These are phyloP conservation scores for Menura novaehollandiae DNA, from an alignment of 2,113 vertebrate genomes.

Conservation along the genomic window DNA sequence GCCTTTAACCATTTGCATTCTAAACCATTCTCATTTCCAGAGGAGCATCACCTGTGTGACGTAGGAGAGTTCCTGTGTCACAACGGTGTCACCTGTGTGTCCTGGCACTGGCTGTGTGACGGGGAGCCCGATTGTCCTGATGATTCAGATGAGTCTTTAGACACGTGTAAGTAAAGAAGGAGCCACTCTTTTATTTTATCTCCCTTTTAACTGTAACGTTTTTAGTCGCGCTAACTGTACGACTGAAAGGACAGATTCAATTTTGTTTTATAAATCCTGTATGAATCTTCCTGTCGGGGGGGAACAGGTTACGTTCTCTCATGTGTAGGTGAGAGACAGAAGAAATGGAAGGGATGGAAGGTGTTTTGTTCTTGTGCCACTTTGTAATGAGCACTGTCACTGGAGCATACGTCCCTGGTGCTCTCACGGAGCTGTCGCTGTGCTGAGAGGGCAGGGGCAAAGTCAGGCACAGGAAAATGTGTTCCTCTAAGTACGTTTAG, in stretches of 20 bases:
- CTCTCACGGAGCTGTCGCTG: neutral
- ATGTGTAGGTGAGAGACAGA: neutral
- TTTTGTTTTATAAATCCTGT: neutral
- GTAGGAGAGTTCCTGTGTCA: constrained; percentile 90
- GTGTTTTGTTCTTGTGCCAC: neutral
- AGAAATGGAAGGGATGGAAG: neutral
- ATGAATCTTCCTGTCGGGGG: neutral
- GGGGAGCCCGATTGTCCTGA: constrained; percentile 92
- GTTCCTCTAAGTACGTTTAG: neutral
- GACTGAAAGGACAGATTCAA: neutral
- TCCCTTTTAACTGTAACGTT: neutral
- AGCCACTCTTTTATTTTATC: neutral
- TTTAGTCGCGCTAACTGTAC: rapidly evolving
- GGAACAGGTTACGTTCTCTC: neutral
- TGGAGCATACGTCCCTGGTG: neutral
- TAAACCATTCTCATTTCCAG: constrained; percentile 74
- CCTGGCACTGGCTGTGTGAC: constrained; percentile 92
- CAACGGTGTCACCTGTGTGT: constrained; percentile 82
- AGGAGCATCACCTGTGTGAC: constrained; percentile 85
- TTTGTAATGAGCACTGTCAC: neutral
- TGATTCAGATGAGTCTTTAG: constrained; percentile 85
- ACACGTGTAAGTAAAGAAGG: constrained; percentile 82
- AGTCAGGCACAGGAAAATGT: neutral
- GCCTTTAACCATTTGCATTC: constrained; percentile 41
- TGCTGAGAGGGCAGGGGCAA: neutral